phyloP scores from a whole-genome alignment of 2,113 vertebrate species.

The Tonatia bakeri region DNA sequence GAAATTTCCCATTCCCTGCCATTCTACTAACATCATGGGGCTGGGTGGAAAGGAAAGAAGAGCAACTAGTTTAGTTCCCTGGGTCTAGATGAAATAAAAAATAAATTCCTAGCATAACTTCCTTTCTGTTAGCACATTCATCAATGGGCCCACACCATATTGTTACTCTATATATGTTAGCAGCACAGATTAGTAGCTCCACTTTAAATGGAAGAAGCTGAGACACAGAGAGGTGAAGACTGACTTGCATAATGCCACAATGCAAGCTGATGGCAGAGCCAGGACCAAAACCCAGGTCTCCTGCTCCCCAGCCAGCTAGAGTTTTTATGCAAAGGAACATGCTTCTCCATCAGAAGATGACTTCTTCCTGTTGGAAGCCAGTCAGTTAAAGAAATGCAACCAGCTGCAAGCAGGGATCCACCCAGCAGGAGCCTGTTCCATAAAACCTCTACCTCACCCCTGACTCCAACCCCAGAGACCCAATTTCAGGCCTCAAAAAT shows the following conservation, averaged over 20 bases:
- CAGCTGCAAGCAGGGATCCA: conserved; percentile 38
- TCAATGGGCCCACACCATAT: not conserved
- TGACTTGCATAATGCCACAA: not conserved
- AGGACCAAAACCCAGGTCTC: conserved; percentile 49
- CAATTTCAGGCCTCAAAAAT: conserved; percentile 57
- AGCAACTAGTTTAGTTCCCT: not conserved
- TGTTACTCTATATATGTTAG: conserved; percentile 11
- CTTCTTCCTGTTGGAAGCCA: conserved; percentile 40
- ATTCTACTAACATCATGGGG: not conserved
- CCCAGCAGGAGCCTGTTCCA: not conserved
- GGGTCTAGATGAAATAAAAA: not conserved
- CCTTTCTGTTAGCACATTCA: not conserved
- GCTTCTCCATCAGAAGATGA: conserved; percentile 34
- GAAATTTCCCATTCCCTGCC: not conserved
- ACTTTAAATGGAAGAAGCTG: conserved; percentile 42
- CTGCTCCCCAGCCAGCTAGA: not conserved
- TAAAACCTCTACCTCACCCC: not conserved
- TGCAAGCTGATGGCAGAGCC: conserved; percentile 45
- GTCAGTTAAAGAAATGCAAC: conserved; percentile 41
- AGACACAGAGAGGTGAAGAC: conserved; percentile 23
- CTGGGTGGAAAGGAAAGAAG: not conserved
- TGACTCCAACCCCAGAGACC: not conserved
- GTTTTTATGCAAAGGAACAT: not conserved
- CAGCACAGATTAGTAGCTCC: not conserved
- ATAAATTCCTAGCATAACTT: not conserved